A percentile compares a stretch with the other conserved stretches of the same genome.
Conservation (phyloP, 1,140 invertebrate genomes). For the Brachionus paranguensis region DNA sequence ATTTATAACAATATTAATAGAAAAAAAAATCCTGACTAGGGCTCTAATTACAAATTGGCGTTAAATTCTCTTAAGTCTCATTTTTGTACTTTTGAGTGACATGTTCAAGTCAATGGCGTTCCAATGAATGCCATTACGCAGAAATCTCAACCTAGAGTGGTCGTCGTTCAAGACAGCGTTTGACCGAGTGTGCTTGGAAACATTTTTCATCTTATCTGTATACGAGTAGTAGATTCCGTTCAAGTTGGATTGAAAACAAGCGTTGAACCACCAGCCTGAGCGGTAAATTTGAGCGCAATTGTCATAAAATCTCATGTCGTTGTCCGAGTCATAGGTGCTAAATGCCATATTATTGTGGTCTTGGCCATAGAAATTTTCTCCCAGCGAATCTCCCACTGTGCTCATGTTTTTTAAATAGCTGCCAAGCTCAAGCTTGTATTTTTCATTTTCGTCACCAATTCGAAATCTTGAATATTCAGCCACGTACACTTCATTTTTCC, state of each 20-base stretch:
- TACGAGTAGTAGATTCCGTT: constrained; percentile 71
- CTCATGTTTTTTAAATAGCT: constrained; percentile 62
- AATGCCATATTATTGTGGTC: constrained; percentile 69
- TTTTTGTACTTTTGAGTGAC: constrained; percentile 46
- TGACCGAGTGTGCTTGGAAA: constrained; percentile 41
- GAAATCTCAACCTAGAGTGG: constrained; percentile 51
- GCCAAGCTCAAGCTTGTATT: constrained; percentile 64
- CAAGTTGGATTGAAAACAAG: constrained; percentile 86
- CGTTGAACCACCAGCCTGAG: constrained; percentile 61
- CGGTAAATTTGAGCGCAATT: constrained; percentile 63
- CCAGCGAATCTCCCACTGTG: constrained; percentile 54
- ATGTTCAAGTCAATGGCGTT: constrained; percentile 51
- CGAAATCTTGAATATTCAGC: constrained; percentile 67
- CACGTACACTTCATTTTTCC: constrained; percentile 56
- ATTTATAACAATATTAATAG: not conserved
- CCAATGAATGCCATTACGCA: constrained; percentile 54
- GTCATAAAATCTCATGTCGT: constrained; percentile 66
- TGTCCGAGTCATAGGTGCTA: constrained; percentile 67
- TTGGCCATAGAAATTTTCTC: constrained; percentile 58
- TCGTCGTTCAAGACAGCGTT: constrained; percentile 42
- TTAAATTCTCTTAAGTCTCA: constrained; percentile 16
- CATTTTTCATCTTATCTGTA: constrained; percentile 35
- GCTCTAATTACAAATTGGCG: not conserved
- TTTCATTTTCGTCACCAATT: constrained; percentile 63
- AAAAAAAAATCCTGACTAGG: not conserved